Base-by-base conservation (phyloP, 2,113 vertebrate genomes). In the Pleuronectes platessa region DNA sequence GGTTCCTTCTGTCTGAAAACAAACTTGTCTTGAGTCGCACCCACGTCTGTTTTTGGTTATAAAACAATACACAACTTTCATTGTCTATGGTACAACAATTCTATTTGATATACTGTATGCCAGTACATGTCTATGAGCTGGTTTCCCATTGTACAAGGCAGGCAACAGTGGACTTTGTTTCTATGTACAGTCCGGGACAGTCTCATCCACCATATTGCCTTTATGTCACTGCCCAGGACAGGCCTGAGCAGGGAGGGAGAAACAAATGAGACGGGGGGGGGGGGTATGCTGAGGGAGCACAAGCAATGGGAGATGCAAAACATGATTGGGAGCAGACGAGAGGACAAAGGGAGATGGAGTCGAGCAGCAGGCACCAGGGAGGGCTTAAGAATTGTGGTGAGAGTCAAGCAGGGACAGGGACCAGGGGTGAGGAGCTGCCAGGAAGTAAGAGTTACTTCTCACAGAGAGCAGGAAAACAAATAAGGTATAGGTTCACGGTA, bases 11-110 rank as follows among this genome's bases (percentile, higher is more conserved):
- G 80, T 92, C 92, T 92, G 82, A 93, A 93, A 94, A 93, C 91
- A 92, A 93, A 90, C 88, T 86, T 91, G 92, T 92, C 86, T 93
- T 88, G 91, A 92, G 91, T 94, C 93, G 79, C 90, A 92, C 87
- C 91, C 93, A 93, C 89, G 83, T 93, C 85, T 91, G 78, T 89
- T 94, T 95, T 94, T 94, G 92, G 94, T 95, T 92, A 94, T 92
- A 92, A 92, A 94, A 94, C 84, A 92, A 92, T 92, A 94, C 90
- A 90, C 84, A 89, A 87, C 88, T 89, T 90, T 89, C 85, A 88
- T 89, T 89, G 88, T 91, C 89, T 90, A 92, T 88, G 87, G 91
- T 93, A 93, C 88, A 93, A 91, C 86, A 91, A 83, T 89, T 92
- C 85, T 90, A 92, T 90, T 91, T 91, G 87, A 93, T 91, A 93